Conservation (phyloP, 2,888 invertebrate species). For the Drosophila testacea region DNA sequence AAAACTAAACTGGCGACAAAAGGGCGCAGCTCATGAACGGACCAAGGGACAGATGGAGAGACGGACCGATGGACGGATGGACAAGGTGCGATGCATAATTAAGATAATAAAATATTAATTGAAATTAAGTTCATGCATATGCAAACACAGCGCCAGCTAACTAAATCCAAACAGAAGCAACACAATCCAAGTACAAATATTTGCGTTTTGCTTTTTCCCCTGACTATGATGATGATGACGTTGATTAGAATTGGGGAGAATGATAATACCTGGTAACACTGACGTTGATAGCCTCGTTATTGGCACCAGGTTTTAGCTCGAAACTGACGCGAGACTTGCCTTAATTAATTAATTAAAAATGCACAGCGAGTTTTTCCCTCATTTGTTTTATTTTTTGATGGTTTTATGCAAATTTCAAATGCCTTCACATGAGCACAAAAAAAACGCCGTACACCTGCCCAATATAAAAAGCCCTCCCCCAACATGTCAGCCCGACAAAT, state of each 20-base stretch:
- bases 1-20: conserved; percentile 69
- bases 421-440: conserved; percentile 33
- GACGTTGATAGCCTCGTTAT: conserved; percentile 77
- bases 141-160: conserved; percentile 54
- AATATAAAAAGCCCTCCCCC: conserved; percentile 44
- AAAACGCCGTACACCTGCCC: conserved; percentile 32
- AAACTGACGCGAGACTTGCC: conserved; percentile 38
- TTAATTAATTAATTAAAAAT: conserved; percentile 82
- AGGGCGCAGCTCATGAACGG: conserved; percentile 45
- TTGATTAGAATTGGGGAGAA: conserved; percentile 61
- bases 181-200: conserved; percentile 70
- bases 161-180: conserved; percentile 26
- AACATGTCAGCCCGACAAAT: conserved; percentile 17
- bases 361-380: conserved; percentile 51
- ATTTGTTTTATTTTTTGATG: conserved; percentile 37
- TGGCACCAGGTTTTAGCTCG: conserved; percentile 47
- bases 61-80: conserved; percentile 17
- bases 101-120: conserved; percentile 84
- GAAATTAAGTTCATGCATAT: conserved; percentile 80
- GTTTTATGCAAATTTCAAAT: conserved; percentile 68
- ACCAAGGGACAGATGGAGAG: neutral
- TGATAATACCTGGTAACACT: conserved; percentile 25
- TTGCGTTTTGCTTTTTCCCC: conserved; percentile 51
- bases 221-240: conserved; percentile 50
- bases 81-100: conserved; percentile 83